Evolutionary conservation across 2,797 vertebrate species (phyloP).

Genomic region (Myiothlypis chrysogaster): DNA sequence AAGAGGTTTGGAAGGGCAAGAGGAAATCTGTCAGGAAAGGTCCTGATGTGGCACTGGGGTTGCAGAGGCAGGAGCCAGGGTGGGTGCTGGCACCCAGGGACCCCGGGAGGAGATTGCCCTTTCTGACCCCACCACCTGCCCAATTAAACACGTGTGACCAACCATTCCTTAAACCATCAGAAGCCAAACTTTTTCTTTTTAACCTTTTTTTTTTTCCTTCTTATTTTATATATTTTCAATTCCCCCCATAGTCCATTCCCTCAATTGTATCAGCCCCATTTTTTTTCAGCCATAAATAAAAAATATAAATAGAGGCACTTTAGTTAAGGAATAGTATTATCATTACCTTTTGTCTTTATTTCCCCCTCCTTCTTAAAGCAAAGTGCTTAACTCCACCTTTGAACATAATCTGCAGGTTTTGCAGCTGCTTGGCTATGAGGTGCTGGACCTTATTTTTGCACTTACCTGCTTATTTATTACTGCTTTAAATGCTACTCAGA

Average conservation of each 20-base stretch:
- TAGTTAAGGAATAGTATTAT: slow-evolving; percentile 76
- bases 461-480: slow-evolving; percentile 57
- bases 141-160: neutral
- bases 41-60: slow-evolving; percentile 53
- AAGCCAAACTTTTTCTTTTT: slow-evolving; percentile 37
- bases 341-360: slow-evolving; percentile 55
- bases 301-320: slow-evolving; percentile 82
- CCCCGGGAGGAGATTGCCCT: neutral
- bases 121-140: neutral
- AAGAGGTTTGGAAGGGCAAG: slow-evolving; percentile 56
- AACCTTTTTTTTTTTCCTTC: neutral
- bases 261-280: slow-evolving; percentile 64
- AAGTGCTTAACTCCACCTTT: slow-evolving; percentile 48
- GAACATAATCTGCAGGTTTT: slow-evolving; percentile 11
- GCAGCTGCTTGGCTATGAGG: slow-evolving; percentile 28
- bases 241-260: slow-evolving; percentile 43
- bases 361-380: slow-evolving; percentile 55
- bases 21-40: slow-evolving; percentile 58
- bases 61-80: neutral
- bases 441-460: neutral
- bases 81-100: slow-evolving; percentile 14
- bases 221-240: neutral
- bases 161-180: slow-evolving; percentile 67
- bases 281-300: slow-evolving; percentile 73
- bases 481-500: slow-evolving; percentile 56